Evolutionary conservation across 2,888 invertebrate genomes (phyloP).

Genomic region (Stenolophus ochropezus): DNA sequence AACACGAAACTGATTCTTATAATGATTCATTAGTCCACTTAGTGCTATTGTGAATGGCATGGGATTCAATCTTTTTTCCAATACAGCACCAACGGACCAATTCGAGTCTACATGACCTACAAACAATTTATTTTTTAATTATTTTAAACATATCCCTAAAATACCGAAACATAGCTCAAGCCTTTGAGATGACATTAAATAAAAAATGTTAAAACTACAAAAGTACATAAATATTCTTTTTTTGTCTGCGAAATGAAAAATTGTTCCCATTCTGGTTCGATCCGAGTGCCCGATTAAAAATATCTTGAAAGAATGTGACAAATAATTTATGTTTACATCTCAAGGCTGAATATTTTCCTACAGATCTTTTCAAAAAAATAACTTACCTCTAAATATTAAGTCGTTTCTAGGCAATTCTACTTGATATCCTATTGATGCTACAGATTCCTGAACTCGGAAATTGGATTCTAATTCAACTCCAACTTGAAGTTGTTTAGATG

Average conservation of each 20-base stretch:
- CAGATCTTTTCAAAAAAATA: background rate
- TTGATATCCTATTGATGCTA: conserved; percentile 95
- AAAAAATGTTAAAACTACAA: no score
- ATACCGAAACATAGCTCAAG: no score
- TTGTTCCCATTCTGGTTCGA: no score
- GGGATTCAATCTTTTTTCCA: conserved; percentile 95
- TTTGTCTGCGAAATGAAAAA: no score
- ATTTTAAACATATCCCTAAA: background rate
- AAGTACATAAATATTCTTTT: no score
- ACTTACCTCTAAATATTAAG: conserved; percentile 91
- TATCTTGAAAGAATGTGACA: no score
- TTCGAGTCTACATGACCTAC: conserved; percentile 93
- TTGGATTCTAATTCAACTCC: conserved; percentile 97
- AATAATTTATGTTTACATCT: no score
- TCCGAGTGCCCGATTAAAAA: no score
- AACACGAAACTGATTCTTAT: conserved; percentile 92
- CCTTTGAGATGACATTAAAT: no score
- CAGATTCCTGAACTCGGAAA: conserved; percentile 91
- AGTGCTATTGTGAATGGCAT: conserved; percentile 95
- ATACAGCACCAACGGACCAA: conserved; percentile 93
- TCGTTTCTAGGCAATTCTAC: conserved; percentile 96
- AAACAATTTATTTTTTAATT: conserved; percentile 63
- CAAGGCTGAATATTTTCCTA: no score
- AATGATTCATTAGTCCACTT: conserved; percentile 94
- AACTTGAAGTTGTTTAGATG: conserved; percentile 92